These are phyloP conservation scores for Diphyllodes magnificus DNA, from an alignment of 2,113 vertebrate species.

Conservation along the genomic window DNA sequence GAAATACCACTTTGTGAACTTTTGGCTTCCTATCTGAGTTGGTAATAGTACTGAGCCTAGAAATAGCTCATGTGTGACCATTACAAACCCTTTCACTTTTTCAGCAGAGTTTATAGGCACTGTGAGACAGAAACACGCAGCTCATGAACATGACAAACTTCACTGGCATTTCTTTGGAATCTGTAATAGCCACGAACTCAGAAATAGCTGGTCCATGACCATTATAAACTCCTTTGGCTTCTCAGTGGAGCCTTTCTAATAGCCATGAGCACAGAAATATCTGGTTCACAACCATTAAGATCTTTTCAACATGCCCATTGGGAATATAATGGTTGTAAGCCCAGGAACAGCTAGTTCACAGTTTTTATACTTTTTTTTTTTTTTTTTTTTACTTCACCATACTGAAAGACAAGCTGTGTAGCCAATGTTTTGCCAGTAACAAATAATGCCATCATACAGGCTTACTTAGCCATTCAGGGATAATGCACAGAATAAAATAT, in stretches of 20 bases:
- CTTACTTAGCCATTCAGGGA: background rate
- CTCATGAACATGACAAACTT: conserved; percentile 28
- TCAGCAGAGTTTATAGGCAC: conserved; percentile 20
- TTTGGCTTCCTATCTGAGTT: conserved; percentile 34
- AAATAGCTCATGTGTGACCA: conserved; percentile 50
- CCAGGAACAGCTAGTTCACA: background rate
- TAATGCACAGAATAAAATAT: background rate
- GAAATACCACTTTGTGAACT: conserved; percentile 56
- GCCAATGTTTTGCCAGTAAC: background rate
- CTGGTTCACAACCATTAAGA: conserved; percentile 27
- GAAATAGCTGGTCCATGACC: conserved; percentile 23
- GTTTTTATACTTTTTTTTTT: background rate
- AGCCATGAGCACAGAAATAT: conserved; percentile 31
- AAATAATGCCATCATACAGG: background rate
- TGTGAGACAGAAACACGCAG: background rate
- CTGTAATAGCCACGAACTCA: conserved; percentile 27
- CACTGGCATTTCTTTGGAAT: background rate
- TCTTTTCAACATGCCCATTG: conserved; percentile 1
- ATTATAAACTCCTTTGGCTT: conserved; percentile 47
- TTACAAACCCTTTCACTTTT: conserved; percentile 35
- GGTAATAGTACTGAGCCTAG: conserved; percentile 8
- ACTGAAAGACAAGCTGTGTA: background rate
- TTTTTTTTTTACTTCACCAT: background rate
- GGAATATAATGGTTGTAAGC: conserved; percentile 19
- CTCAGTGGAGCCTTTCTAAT: conserved; percentile 23